Conservation (phyloP, 2,888 invertebrate genomes). For the Pachydiplax longipennis region DNA sequence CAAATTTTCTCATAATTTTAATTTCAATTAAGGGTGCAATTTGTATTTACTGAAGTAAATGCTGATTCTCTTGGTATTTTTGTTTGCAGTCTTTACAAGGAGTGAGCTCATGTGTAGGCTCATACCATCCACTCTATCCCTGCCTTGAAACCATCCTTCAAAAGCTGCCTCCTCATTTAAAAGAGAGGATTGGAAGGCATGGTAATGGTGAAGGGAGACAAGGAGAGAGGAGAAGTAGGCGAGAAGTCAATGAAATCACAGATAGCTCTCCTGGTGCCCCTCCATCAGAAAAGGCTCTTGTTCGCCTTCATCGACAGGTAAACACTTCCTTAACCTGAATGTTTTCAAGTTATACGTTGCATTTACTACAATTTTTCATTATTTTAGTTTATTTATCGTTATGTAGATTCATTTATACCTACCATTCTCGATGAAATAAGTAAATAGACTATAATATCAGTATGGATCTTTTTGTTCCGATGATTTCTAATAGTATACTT, state of each 20-base stretch:
- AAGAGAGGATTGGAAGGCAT: constrained; percentile 75
- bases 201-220: constrained; percentile 61
- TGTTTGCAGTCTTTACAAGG: constrained; percentile 78
- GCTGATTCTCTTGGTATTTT: not conserved
- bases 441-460: too few relatives aligned
- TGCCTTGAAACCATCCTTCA: constrained; percentile 89
- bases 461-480: not conserved
- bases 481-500: too few relatives aligned
- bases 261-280: constrained; percentile 66
- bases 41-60: not conserved
- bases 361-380: too few relatives aligned
- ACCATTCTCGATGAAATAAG: too few relatives aligned
- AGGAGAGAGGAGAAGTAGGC: not conserved
- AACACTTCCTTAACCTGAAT: constrained; percentile 42
- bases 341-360: too few relatives aligned
- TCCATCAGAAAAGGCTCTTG: constrained; percentile 84
- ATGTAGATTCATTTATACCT: too few relatives aligned
- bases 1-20: not conserved
- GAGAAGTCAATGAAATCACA: not conserved
- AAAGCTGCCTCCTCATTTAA: constrained; percentile 82
- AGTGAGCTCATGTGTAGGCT: constrained; percentile 77
- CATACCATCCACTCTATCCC: constrained; percentile 76
- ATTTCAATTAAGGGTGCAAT: not conserved
- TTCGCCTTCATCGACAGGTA: constrained; percentile 90
- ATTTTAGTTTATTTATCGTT: too few relatives aligned